Base-by-base conservation (phyloP, 2,888 invertebrate species). In the Tineola bisselliella region DNA sequence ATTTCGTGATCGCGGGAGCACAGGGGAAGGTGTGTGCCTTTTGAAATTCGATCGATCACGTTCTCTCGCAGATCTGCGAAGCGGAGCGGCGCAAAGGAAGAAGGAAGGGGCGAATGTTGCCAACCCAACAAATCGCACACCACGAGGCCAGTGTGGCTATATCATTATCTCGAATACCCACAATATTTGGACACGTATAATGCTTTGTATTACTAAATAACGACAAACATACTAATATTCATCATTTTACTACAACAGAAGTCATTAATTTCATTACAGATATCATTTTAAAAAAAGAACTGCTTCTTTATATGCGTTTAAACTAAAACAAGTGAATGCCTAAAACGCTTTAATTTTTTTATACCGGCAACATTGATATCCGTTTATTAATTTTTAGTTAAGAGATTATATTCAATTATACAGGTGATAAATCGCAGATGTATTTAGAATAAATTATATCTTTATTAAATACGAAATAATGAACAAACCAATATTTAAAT, bases 21-120 rank as follows among this genome's bases (percentile, higher is more conserved):
- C 86, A 33, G 78, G 83, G 84, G 76, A 79, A 82, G 86, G 83
- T 79, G 86, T 81, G 84, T 84, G 86, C 81, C 82, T 84, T 86
- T 86, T 77, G 84, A 86, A 87, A 83, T 86, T 87, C 84, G 86
- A 87, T 86, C 86, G 86, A 87, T 87, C 86, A 86, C 86, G 84
- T 84, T 84, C 83, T 79, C 73, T 81, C 82, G 75, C 80, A 76
- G 78, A 77, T 86, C 84, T 86, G 83, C 74, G 74, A 75, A 68
- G 80, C 71, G 83, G 82, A 78, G 79, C 86, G 84, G 81, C 84
- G 86, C 75, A 84, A 86, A 84, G 84, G 84, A 81, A 87, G 81
- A 84, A 80, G 81, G 84, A 84, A 84, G 81, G 82, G 82, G 76
- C 78, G 78, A 70, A 71, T 75, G 75, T 74, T 86, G 77, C 86